Conservation (phyloP, 2,797 vertebrate genomes). For the Brotula barbata region DNA sequence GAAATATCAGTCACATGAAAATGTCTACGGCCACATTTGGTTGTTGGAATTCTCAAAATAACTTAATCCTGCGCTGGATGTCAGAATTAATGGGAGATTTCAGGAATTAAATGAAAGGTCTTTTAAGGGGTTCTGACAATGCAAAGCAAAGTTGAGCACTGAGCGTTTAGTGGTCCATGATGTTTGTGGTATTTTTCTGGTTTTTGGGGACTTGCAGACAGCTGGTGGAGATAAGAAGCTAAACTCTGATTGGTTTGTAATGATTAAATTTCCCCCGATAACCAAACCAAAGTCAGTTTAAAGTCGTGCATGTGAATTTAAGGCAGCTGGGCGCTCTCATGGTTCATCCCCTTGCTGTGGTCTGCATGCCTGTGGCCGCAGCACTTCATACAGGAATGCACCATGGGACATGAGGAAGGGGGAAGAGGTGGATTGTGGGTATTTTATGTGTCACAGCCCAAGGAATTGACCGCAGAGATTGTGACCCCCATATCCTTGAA, state of each 20-base stretch:
- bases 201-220: constrained; percentile 16
- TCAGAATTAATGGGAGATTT: too few species aligned
- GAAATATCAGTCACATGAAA: too few species aligned
- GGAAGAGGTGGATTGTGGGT: constrained; percentile 41
- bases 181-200: background rate
- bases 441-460: constrained; percentile 38
- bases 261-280: constrained; percentile 14
- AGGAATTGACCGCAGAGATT: constrained; percentile 31
- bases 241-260: constrained; percentile 17
- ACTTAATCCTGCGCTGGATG: too few species aligned
- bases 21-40: too few species aligned
- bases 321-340: constrained; percentile 24
- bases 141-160: too few species aligned
- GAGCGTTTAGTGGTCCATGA: too few species aligned
- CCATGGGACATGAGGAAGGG: constrained; percentile 3
- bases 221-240: background rate
- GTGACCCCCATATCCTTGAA: constrained; percentile 21
- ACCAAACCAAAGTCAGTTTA: constrained; percentile 4
- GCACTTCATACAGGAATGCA: constrained; percentile 46
- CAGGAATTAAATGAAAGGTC: too few species aligned
- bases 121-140: too few species aligned
- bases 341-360: constrained; percentile 33
- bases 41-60: too few species aligned
- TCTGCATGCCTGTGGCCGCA: constrained; percentile 30
- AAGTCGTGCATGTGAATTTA: constrained; percentile 10